Conservation (phyloP, 2,888 invertebrate species). For the Xanthia icteritia region DNA sequence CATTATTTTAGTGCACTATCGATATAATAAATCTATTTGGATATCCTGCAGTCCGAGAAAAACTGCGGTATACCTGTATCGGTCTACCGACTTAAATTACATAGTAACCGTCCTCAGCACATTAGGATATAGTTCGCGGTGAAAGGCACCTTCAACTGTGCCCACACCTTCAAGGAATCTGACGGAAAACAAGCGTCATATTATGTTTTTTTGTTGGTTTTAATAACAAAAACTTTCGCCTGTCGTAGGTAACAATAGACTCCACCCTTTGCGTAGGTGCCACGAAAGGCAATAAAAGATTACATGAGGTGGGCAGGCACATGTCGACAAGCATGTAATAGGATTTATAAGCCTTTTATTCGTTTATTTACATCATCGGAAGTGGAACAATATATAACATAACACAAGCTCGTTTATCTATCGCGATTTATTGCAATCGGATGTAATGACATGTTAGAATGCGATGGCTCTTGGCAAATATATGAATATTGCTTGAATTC, state of each 20-base stretch:
- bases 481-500: slow-evolving; percentile 11
- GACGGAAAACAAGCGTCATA: neutral
- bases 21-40: too few species aligned
- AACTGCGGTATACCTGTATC: too few species aligned
- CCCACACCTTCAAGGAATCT: neutral
- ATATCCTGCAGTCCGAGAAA: neutral
- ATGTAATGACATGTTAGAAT: neutral
- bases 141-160: neutral
- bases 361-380: too few species aligned
- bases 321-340: slow-evolving; percentile 6
- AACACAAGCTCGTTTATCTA: too few species aligned
- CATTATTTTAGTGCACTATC: too few species aligned
- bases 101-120: neutral
- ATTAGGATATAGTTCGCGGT: neutral
- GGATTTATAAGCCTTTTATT: neutral
- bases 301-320: neutral
- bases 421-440: too few species aligned
- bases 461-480: neutral
- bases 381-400: too few species aligned
- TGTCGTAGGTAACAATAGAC: slow-evolving; percentile 11
- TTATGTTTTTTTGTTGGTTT: slow-evolving; percentile 15
- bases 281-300: slow-evolving; percentile 15
- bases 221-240: neutral
- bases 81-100: neutral
- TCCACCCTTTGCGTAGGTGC: neutral